A percentile compares a stretch with the other conserved stretches of the same genome.
Conservation (phyloP, 2,797 vertebrate species). For the Merluccius polli region DNA sequence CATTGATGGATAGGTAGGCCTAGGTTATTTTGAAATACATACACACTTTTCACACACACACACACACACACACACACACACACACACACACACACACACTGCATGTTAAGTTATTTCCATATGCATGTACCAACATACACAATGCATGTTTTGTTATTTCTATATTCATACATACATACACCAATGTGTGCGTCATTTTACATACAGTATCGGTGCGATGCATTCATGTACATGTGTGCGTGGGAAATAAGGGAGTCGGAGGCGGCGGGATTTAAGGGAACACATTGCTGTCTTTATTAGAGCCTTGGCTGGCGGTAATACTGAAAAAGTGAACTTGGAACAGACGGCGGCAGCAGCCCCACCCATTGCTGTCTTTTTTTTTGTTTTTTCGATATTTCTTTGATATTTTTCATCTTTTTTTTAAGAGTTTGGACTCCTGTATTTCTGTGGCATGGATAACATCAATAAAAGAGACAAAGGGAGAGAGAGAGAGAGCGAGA, state of each 20-base stretch:
- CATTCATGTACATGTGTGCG: slow-evolving; percentile 22
- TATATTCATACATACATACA: too few species aligned
- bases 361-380: slow-evolving; percentile 45
- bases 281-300: slow-evolving; percentile 99
- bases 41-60: too few species aligned
- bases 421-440: slow-evolving; percentile 87
- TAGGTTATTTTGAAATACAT: too few species aligned
- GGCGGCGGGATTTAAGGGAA: slow-evolving; percentile 79
- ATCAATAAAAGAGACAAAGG: slow-evolving; percentile 98
- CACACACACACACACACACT: not conserved
- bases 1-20: too few species aligned
- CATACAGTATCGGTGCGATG: not conserved
- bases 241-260: slow-evolving; percentile 62
- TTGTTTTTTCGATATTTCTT: slow-evolving; percentile 70
- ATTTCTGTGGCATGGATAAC: slow-evolving; percentile 98
- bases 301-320: slow-evolving; percentile 99
- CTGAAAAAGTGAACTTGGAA: slow-evolving; percentile 96
- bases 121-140: not conserved
- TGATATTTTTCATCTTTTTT: slow-evolving; percentile 75
- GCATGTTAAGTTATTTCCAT: not conserved
- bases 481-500: slow-evolving; percentile 77
- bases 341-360: slow-evolving; percentile 89
- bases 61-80: too few species aligned
- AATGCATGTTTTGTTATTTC: not conserved
- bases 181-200: too few species aligned